These are phyloP conservation scores for Fabriciana adippe DNA, from an alignment of 2,888 invertebrate genomes.

Conservation along the genomic window DNA sequence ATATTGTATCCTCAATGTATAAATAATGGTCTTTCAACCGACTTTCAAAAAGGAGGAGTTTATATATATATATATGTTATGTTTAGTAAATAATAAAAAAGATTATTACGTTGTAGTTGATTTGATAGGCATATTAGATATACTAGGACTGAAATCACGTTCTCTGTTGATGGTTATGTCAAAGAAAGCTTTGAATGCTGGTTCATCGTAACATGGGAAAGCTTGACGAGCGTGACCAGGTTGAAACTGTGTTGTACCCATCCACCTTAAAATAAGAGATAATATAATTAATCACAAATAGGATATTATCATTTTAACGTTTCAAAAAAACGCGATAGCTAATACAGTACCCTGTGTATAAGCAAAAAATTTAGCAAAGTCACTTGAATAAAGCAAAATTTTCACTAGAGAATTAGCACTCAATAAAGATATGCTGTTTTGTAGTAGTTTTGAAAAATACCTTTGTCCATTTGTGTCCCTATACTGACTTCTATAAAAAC, in stretches of 20 bases:
- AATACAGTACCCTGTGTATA: no score
- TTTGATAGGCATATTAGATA: slow-evolving; percentile 87
- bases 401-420: no score
- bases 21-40: no score
- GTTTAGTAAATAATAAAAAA: background rate
- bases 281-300: background rate
- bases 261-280: slow-evolving; percentile 79
- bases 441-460: slow-evolving; percentile 42
- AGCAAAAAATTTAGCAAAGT: no score
- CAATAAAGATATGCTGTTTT: no score
- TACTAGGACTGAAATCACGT: slow-evolving; percentile 68
- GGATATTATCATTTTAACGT: no score
- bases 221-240: slow-evolving; percentile 90
- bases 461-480: slow-evolving; percentile 81
- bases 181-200: slow-evolving; percentile 90
- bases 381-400: no score
- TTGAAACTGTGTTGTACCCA: slow-evolving; percentile 91
- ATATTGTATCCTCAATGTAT: no score
- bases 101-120: slow-evolving; percentile 49
- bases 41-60: no score
- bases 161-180: slow-evolving; percentile 85
- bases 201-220: slow-evolving; percentile 95
- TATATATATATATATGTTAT: no score
- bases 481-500: slow-evolving; percentile 92
- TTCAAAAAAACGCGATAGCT: no score